Percentiles rank a stretch among this genome's conserved stretches.
Conservation (phyloP, 1,140 invertebrate species). For the Wiebesia pumilae region DNA sequence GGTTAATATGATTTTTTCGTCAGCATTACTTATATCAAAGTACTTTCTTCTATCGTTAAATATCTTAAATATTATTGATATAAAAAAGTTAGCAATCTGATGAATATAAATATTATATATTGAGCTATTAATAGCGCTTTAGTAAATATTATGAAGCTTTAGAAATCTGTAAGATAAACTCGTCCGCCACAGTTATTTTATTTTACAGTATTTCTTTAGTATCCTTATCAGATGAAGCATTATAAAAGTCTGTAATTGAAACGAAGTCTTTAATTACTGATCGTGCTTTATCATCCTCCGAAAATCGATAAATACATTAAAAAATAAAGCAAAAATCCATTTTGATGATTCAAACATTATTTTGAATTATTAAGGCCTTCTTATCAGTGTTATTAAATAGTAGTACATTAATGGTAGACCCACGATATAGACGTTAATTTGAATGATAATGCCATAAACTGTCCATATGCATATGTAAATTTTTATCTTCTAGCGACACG, state of each 20-base stretch:
- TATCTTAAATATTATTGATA: too few relatives aligned
- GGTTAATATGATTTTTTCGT: not conserved
- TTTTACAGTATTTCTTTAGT: not conserved
- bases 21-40: not conserved
- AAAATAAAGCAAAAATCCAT: not conserved
- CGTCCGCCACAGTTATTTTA: not conserved
- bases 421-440: not conserved
- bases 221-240: not conserved
- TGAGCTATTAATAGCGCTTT: not conserved
- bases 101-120: too few relatives aligned
- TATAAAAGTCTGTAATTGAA: slow-evolving; percentile 24
- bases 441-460: not conserved
- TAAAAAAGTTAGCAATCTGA: too few relatives aligned
- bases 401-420: not conserved
- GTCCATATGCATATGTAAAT: not conserved
- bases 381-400: not conserved
- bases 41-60: not conserved
- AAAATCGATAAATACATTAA: too few relatives aligned
- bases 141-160: not conserved
- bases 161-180: not conserved
- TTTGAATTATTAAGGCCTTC: not conserved
- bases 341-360: not conserved
- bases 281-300: too few relatives aligned
- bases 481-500: not conserved
- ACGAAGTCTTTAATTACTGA: not conserved